phyloP scores from a whole-genome alignment of 1,140 invertebrate genomes.

The Scylla paramamosain region DNA sequence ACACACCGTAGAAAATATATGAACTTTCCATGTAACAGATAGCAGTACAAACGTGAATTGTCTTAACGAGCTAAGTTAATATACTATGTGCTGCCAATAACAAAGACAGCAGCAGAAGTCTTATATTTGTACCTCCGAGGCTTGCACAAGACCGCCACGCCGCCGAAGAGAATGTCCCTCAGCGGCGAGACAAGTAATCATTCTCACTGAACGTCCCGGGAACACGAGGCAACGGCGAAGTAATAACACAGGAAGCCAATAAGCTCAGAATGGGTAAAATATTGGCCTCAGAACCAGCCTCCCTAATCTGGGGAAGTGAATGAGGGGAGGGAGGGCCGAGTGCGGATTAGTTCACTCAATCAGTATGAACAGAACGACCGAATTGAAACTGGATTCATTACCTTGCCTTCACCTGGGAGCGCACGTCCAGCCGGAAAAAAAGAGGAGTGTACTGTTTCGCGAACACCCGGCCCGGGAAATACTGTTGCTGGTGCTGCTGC shows the following conservation, averaged over 20 bases:
- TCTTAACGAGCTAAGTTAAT: too few species aligned
- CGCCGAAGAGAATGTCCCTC: too few species aligned
- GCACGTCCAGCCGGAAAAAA: background rate
- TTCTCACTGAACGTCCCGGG: background rate
- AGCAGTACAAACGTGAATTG: too few species aligned
- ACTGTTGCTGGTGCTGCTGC: too few species aligned
- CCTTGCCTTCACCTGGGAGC: constrained; percentile 2
- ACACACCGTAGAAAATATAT: too few species aligned
- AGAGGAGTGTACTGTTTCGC: background rate
- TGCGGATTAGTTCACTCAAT: background rate
- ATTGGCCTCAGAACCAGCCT: background rate
- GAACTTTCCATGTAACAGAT: too few species aligned
- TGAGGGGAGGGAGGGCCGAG: background rate
- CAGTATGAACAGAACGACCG: background rate
- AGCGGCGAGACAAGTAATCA: too few species aligned
- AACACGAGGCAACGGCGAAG: background rate
- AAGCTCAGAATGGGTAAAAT: background rate
- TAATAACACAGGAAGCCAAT: background rate
- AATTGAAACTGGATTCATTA: background rate
- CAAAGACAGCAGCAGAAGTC: too few species aligned
- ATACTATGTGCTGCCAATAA: too few species aligned
- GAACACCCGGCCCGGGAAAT: background rate
- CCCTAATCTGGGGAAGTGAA: background rate
- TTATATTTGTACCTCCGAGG: too few species aligned
- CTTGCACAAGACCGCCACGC: too few species aligned